Base-by-base conservation (phyloP, 2,888 invertebrate genomes). In the Dolichomitus sp. region DNA sequence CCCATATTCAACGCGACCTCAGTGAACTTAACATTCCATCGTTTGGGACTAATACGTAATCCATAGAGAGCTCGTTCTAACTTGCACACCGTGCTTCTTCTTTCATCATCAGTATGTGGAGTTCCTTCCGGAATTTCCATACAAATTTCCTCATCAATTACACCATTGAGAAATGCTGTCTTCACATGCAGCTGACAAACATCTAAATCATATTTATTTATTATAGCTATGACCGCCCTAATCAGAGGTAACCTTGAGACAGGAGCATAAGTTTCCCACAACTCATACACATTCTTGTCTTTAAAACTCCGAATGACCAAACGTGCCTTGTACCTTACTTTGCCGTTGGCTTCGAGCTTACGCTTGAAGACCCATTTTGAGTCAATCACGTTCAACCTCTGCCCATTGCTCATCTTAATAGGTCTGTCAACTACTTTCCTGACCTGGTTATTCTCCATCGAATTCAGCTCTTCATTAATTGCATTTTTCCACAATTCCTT, bases 281-380 rank as follows among this genome's bases (percentile, higher is more conserved):
- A 59, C 12, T 83, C 77, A 23, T 84, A 84, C 5, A 6, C 14
- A 33, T 83, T 85, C 30, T 54, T 76, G 37, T 86, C 84, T 72
- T 80, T 84, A 27, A 85, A 85, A 4, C 84, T 81, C 80, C 78
- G 66, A 48, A 74, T 78, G 4, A 86, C 86, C 23, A 86, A 42
- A 70, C 86, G 50, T 6, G 80, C 52, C 17, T 52, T 52, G 6
- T 19, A 52, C 4, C 3, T 52, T 1, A 14, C 17, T 2, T 4
- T 1, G n/a, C 19, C 19, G 5, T 19, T 11, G 0, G 0, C 5
- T 1, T 17, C 6, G 1, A 9, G 0, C 4, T 52, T 52, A 1
- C 23, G n/a, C 19, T 52, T 52, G 1, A 52, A 52, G 0, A 52
- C 52, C 52, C 52, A 52, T 11, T 19, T 52, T 5, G 52, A 52